Evolutionary conservation across 2,888 invertebrate species (phyloP).

Genomic region (Fragum whitleyi): DNA sequence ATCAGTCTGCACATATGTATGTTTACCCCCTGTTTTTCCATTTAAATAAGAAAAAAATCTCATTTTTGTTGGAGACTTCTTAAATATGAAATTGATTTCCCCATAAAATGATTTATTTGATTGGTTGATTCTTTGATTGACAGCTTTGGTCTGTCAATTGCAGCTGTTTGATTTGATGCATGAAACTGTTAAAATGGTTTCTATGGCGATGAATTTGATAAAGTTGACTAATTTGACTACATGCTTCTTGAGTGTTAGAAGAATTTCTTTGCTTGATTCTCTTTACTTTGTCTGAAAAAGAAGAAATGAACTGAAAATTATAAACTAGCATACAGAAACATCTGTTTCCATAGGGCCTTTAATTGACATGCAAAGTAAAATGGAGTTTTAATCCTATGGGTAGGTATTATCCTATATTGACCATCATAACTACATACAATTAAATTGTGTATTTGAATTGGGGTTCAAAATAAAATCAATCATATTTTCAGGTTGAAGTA

Average conservation of each 20-base stretch:
- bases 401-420: too few species aligned
- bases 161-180: neutral
- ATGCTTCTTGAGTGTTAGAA: constrained; percentile 62
- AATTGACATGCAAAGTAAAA: neutral
- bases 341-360: neutral
- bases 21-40: too few species aligned
- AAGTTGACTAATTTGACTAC: neutral
- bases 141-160: neutral
- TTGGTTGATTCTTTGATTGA: too few species aligned
- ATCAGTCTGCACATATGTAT: too few species aligned
- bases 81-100: too few species aligned
- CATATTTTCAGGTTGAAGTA: too few species aligned
- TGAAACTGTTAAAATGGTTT: too few species aligned
- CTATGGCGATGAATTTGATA: neutral
- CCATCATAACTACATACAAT: neutral
- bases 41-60: too few species aligned
- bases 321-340: neutral
- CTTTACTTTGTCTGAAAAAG: constrained; percentile 79
- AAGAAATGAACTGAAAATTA: neutral
- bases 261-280: constrained; percentile 80
- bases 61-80: too few species aligned
- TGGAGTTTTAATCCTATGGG: neutral
- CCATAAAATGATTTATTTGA: too few species aligned
- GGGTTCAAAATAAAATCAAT: neutral
- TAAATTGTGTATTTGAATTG: neutral